Conservation (phyloP, 2,113 vertebrate species). For the Phrynosoma blainvillii region DNA sequence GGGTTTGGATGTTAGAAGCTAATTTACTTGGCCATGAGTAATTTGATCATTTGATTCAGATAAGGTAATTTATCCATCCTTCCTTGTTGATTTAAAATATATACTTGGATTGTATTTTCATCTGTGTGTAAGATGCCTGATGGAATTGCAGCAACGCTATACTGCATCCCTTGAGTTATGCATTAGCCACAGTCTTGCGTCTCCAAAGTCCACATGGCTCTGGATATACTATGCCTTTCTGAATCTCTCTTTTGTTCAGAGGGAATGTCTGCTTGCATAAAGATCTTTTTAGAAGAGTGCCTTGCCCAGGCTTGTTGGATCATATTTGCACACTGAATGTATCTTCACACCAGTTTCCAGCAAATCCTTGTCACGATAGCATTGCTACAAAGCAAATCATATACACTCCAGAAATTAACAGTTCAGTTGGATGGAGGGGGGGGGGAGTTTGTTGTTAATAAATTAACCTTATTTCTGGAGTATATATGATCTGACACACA, state of each 20-base stretch:
- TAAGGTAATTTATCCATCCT: background rate
- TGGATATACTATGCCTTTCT: background rate
- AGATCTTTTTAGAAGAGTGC: background rate
- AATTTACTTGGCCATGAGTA: background rate
- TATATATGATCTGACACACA: background rate
- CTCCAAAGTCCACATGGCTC: background rate
- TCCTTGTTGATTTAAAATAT: background rate
- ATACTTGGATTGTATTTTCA: background rate
- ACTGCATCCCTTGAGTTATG: background rate
- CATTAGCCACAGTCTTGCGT: background rate
- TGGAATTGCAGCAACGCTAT: background rate
- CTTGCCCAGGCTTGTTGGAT: background rate
- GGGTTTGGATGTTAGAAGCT: background rate
- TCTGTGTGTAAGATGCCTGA: background rate
- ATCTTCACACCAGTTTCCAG: background rate
- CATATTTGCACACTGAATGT: background rate
- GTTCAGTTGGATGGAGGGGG: background rate
- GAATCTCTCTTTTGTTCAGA: background rate
- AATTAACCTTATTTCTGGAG: conserved; percentile 5
- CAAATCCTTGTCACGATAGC: background rate
- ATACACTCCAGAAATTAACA: background rate
- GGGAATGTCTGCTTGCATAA: background rate
- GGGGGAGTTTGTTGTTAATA: background rate
- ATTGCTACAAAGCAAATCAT: conserved; percentile 11
- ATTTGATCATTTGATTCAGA: background rate